Evolutionary conservation across 2,888 invertebrate genomes (phyloP), one percentile per base, ranked within the genome.

Genomic region (Nephrotoma appendiculata): DNA sequence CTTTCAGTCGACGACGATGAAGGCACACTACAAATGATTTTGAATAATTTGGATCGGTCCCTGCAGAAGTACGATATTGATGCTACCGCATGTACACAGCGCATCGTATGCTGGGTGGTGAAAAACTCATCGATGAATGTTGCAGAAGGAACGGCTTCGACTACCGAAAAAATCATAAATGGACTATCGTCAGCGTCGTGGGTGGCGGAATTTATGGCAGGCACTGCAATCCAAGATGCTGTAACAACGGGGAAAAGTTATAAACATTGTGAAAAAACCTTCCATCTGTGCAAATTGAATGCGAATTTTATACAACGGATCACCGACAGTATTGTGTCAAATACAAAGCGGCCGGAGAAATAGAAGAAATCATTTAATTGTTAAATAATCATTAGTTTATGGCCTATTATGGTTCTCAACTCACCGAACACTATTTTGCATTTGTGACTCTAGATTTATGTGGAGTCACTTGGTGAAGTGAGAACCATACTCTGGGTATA

Each of bases 61-160:
- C 89, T 95, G 85, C 91, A 92, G 0, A 92, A 93, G 87, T 92
- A 94, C 88, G 92, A 94, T 85, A 92, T 95, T 31, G 94, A 95
- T 89, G 91, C 94, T 2, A 93, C 93, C 0, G 92, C 93, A 0
- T 95, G 95, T 88, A 92, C 93, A 88, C 95, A 95, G 90, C 92
- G 93, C 87, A 92, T 93, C 5, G 92, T 94, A 44, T 95, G 95
- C 88, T 91, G 91, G 88, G 91, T 92, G 86, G 91, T 93, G 12
- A 91, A 92, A 87, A 91, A 90, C 0, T 91, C 92, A 11, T 89
- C 91, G 0, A 89, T 88, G 0, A 91, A 91, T 87, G 90, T 92
- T 2, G 88, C 89, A 0, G 89, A 86, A 11, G 92, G 93, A 2
- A 88, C 89, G 42, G 92, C 91, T 0, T 90, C 91, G 0, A 92